Conservation (phyloP, 2,797 vertebrate genomes). For the Acestrorhynchus altus region DNA sequence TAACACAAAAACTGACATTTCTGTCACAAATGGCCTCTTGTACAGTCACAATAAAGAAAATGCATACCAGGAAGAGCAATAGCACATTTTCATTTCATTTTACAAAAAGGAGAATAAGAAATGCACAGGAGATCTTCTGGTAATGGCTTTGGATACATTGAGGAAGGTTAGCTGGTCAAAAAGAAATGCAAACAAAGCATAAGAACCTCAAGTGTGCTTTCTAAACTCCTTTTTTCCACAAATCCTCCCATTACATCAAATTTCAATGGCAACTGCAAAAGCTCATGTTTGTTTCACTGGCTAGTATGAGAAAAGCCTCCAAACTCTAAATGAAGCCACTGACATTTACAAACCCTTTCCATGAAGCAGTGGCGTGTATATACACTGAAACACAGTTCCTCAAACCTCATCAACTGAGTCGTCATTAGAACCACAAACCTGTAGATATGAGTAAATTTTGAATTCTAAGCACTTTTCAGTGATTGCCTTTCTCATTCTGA, state of each 20-base stretch:
- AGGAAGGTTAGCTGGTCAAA: neutral
- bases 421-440: slow-evolving; percentile 31
- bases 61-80: neutral
- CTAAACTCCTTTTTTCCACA: neutral
- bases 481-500: slow-evolving; percentile 43
- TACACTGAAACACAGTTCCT: slow-evolving; percentile 28
- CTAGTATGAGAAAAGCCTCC: no score
- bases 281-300: no score
- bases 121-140: neutral
- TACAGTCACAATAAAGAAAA: neutral
- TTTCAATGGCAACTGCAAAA: neutral
- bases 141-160: slow-evolving; percentile 1
- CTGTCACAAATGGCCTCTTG: neutral
- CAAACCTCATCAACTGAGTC: neutral
- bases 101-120: neutral
- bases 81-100: neutral
- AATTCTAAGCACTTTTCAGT: neutral
- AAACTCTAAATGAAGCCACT: neutral
- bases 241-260: neutral
- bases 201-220: neutral
- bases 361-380: neutral
- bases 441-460: neutral
- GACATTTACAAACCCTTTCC: slow-evolving; percentile 29
- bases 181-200: neutral
- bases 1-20: neutral